Conservation (phyloP, 64 coral and sea anemone species). For the Orbicella faveolata region DNA sequence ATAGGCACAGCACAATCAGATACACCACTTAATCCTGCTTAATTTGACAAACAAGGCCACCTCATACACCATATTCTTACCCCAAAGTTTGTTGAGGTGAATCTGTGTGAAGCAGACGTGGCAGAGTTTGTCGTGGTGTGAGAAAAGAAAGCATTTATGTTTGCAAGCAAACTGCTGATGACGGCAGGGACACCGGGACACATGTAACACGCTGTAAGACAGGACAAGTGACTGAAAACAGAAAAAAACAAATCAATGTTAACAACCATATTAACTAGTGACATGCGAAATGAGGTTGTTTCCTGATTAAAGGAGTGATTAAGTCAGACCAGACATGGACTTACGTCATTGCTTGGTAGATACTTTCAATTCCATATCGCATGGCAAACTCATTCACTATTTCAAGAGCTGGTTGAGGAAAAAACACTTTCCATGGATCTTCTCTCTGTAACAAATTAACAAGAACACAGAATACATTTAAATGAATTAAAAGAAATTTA, state of each 20-base stretch:
- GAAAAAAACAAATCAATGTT: background rate
- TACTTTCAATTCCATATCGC: constrained; percentile 98
- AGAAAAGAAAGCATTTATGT: constrained; percentile 98
- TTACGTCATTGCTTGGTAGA: constrained; percentile 99
- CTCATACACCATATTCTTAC: constrained; percentile 31
- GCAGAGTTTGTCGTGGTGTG: constrained; percentile 92
- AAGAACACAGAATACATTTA: background rate
- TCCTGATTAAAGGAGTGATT: background rate
- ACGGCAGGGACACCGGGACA: constrained; percentile 80
- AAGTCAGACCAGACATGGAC: constrained; percentile 4
- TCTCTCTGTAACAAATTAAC: constrained; percentile 49
- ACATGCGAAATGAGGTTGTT: background rate
- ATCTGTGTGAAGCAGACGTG: constrained; percentile 86
- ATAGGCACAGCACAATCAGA: background rate
- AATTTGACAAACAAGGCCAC: background rate
- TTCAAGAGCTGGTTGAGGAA: constrained; percentile 71
- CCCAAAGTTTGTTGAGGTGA: constrained; percentile 98
- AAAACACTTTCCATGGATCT: constrained; percentile 97
- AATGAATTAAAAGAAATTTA: too few relatives aligned
- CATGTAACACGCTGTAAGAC: constrained; percentile 85
- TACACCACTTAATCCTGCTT: too few relatives aligned
- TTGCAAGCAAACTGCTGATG: constrained; percentile 87
- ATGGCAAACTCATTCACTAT: constrained; percentile 99
- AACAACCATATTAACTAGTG: background rate
- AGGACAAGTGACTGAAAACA: constrained; percentile 90